phyloP scores from a whole-genome alignment of 2,888 invertebrate species.

The Odontocolon sp. region DNA sequence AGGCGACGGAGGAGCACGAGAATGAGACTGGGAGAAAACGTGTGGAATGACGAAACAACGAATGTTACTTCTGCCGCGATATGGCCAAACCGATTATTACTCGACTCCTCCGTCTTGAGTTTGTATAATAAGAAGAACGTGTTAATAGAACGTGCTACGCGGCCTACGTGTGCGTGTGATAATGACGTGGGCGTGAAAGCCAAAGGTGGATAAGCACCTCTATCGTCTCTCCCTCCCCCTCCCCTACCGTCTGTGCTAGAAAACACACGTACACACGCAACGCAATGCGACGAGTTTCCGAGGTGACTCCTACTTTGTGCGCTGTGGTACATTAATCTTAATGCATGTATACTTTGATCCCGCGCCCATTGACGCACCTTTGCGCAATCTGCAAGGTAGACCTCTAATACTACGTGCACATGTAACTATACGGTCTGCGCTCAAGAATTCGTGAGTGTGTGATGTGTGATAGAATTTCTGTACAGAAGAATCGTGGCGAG shows the following conservation, averaged over 20 bases:
- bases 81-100: slow-evolving; percentile 25
- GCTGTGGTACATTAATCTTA: slow-evolving; percentile 17
- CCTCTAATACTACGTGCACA: slow-evolving; percentile 2
- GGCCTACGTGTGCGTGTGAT: slow-evolving; percentile 60
- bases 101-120: slow-evolving; percentile 63
- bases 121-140: slow-evolving; percentile 70
- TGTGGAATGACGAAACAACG: slow-evolving; percentile 22
- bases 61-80: slow-evolving; percentile 24
- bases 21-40: background rate
- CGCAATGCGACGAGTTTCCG: slow-evolving; percentile 2
- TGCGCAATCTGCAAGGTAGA: background rate
- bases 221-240: background rate
- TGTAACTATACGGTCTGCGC: background rate
- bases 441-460: slow-evolving; percentile 4
- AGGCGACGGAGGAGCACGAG: slow-evolving; percentile 19
- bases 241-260: background rate
- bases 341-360: background rate
- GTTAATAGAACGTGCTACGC: slow-evolving; percentile 67
- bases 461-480: slow-evolving; percentile 41
- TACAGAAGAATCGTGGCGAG: slow-evolving; percentile 3
- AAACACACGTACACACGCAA: slow-evolving; percentile 9
- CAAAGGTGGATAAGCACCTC: slow-evolving; percentile 30
- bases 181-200: slow-evolving; percentile 34
- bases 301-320: slow-evolving; percentile 1
- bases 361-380: background rate